A percentile compares a stretch with the other conserved stretches of the same genome.
phyloP scores from a whole-genome alignment of 2,797 vertebrate genomes.

The Spheniscus humboldti region DNA sequence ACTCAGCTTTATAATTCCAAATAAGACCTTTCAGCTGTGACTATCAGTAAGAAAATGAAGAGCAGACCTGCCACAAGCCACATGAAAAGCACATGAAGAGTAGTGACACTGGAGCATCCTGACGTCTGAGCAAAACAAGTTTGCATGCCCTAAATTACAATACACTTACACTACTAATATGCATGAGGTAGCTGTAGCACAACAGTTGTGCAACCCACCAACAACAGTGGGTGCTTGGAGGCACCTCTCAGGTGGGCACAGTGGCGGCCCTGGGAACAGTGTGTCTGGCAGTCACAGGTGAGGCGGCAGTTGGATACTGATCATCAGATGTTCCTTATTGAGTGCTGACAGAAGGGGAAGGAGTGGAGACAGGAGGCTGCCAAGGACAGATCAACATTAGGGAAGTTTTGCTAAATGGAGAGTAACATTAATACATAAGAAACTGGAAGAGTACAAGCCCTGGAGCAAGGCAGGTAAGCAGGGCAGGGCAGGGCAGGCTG shows the following conservation, averaged over 20 bases:
- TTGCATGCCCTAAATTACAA: not conserved
- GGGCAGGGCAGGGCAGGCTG: not conserved
- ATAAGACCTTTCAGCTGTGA: conserved; percentile 21
- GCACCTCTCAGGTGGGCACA: not conserved
- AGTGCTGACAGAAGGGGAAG: not conserved
- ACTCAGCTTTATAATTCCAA: conserved; percentile 4
- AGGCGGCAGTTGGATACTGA: not conserved
- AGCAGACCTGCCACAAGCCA: not conserved
- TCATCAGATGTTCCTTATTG: not conserved
- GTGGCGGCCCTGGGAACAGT: not conserved
- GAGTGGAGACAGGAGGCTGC: not conserved
- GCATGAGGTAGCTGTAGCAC: not conserved
- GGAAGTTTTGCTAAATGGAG: not conserved
- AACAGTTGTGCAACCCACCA: not conserved
- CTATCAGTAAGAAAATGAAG: conserved; percentile 13
- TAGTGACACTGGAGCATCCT: not conserved
- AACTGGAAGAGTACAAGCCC: not conserved
- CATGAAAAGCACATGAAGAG: not conserved
- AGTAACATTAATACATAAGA: not conserved
- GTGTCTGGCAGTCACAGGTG: not conserved
- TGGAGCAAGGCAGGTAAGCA: not conserved
- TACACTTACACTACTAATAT: not conserved
- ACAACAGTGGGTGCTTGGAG: accelerated
- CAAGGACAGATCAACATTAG: not conserved
- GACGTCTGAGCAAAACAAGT: not conserved